Conservation (phyloP, 2,888 invertebrate species). For the Punctoribates punctum region DNA sequence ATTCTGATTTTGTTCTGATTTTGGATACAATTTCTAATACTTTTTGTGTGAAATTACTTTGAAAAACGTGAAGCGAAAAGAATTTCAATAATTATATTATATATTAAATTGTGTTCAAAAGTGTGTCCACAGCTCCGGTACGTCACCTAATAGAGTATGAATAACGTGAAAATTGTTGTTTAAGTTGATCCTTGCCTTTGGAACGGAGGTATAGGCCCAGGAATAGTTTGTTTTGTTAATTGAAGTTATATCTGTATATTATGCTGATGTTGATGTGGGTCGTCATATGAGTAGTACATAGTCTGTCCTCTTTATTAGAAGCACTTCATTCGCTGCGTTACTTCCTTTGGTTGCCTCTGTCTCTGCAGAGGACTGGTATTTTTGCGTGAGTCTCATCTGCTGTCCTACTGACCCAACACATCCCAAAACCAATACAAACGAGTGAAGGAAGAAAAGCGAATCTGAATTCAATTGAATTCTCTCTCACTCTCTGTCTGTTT, state of each 20-base stretch:
- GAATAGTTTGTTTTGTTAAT: constrained; percentile 5
- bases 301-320: constrained; percentile 27
- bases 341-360: constrained; percentile 5
- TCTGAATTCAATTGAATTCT: not conserved
- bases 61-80: no score
- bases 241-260: constrained; percentile 2
- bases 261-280: constrained; percentile 9
- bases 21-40: no score
- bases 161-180: no score
- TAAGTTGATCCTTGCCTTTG: no score
- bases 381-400: constrained; percentile 31
- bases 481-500: not conserved
- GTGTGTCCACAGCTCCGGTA: no score
- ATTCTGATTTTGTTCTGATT: no score
- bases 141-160: no score
- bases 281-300: not conserved
- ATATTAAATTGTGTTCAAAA: no score
- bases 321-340: constrained; percentile 2
- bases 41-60: no score
- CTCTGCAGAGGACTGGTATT: constrained; percentile 6
- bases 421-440: not conserved
- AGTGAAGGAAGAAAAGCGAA: constrained; percentile 19
- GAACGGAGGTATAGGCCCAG: not conserved
- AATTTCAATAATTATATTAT: no score
- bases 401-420: constrained; percentile 34